Evolutionary conservation across 2,797 vertebrate genomes (phyloP).

Genomic region (Percopsis omiscomaycus): DNA sequence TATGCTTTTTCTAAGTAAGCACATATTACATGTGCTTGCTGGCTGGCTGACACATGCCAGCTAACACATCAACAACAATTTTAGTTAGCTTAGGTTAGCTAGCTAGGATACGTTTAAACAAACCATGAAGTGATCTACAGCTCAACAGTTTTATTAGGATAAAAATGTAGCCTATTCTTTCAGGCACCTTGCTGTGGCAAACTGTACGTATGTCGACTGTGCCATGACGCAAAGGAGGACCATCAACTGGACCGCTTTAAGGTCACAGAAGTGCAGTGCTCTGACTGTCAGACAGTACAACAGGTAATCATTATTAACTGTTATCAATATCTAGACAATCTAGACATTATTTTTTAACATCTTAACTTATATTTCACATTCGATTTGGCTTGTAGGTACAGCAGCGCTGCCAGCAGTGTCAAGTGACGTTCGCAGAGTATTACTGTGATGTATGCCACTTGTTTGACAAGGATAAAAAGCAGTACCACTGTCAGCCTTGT

Average conservation of each 20-base stretch:
- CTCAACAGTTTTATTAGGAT: not conserved
- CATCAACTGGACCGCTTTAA: slow-evolving; percentile 91
- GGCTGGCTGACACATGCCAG: not conserved
- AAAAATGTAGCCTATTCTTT: slow-evolving; percentile 3
- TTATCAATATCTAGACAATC: not conserved
- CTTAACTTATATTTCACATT: not conserved
- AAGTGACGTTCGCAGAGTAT: slow-evolving; percentile 88
- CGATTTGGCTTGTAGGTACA: slow-evolving; percentile 72
- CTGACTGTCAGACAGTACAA: slow-evolving; percentile 81
- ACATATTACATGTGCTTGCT: not conserved
- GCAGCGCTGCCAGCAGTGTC: slow-evolving; percentile 84
- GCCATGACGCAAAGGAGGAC: slow-evolving; percentile 86
- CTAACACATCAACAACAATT: not conserved
- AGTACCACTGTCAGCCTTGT: slow-evolving; percentile 91
- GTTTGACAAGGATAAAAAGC: slow-evolving; percentile 92
- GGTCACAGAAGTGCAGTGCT: slow-evolving; percentile 87
- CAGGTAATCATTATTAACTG: slow-evolving; percentile 70
- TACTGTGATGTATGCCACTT: slow-evolving; percentile 91
- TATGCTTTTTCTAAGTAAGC: not conserved
- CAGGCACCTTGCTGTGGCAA: slow-evolving; percentile 94
- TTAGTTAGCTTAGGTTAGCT: not conserved
- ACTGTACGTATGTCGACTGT: slow-evolving; percentile 90
- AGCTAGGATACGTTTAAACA: no score
- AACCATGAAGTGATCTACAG: no score
- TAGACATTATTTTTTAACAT: not conserved